Evolutionary conservation across 2,797 vertebrate genomes (phyloP).

Genomic region (Sardinella longiceps): DNA sequence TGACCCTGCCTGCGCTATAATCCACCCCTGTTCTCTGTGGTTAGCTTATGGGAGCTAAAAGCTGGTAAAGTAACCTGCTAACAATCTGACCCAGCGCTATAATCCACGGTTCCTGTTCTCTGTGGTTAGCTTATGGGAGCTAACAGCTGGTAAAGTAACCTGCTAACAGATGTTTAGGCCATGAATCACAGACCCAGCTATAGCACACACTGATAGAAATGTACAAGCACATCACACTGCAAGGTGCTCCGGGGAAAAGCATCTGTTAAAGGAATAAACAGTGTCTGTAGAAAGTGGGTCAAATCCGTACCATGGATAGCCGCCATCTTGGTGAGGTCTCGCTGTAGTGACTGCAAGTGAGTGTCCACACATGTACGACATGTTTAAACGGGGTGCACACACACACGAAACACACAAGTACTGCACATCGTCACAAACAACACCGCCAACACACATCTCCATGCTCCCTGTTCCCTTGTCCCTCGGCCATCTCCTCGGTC

Average conservation of each 20-base stretch:
- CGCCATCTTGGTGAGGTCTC: background rate
- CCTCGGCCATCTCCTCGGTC: background rate
- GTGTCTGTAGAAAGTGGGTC: background rate
- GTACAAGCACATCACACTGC: background rate
- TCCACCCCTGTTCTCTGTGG: background rate
- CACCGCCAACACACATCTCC: background rate
- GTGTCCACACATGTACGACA: slow-evolving; percentile 2
- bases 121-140: background rate
- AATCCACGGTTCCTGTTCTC: background rate
- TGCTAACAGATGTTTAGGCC: background rate
- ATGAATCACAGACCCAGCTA: background rate
- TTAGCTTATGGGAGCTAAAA: background rate
- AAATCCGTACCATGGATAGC: background rate
- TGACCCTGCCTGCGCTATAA: background rate
- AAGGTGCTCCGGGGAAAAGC: background rate
- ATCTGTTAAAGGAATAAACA: background rate
- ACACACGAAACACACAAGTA: slow-evolving; percentile 8
- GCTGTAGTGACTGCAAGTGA: background rate
- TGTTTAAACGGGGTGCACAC: background rate
- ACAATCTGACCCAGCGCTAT: too few relatives aligned
- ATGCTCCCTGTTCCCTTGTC: background rate
- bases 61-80: background rate
- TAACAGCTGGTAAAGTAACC: background rate
- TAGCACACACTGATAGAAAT: background rate
- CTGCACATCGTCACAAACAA: slow-evolving; percentile 14